phyloP scores from a whole-genome alignment of 1,140 invertebrate species.

The Rhynchophorus ferrugineus region DNA sequence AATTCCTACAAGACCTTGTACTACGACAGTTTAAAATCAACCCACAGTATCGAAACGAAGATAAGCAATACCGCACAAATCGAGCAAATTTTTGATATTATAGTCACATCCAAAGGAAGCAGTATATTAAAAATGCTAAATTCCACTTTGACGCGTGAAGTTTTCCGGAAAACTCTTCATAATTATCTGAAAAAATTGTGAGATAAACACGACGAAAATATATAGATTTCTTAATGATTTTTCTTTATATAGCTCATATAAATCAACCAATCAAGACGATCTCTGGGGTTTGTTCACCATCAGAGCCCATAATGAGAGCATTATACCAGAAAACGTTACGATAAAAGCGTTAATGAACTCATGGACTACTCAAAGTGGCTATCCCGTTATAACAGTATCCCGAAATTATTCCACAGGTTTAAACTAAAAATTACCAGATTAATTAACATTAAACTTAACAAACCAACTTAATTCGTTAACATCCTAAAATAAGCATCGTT shows the following conservation, averaged over 20 bases:
- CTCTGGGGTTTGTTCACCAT: constrained; percentile 29
- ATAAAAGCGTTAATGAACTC: constrained; percentile 49
- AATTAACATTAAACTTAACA: not conserved
- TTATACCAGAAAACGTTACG: constrained; percentile 28
- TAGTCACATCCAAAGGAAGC: constrained; percentile 32
- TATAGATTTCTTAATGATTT: not conserved
- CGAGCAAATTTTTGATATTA: constrained; percentile 31
- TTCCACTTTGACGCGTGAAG: constrained; percentile 48
- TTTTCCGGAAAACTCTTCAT: constrained; percentile 49
- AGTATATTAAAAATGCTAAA: constrained; percentile 56
- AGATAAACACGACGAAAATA: constrained; percentile 10
- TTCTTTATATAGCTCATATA: constrained; percentile 27
- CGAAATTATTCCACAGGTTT: constrained; percentile 45
- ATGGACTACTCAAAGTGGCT: constrained; percentile 58
- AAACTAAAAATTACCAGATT: constrained; percentile 17
- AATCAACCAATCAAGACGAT: constrained; percentile 29
- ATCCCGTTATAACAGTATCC: constrained; percentile 55
- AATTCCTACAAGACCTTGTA: constrained; percentile 30
- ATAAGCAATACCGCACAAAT: constrained; percentile 30
- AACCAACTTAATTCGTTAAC: too few species aligned
- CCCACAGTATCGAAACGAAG: constrained; percentile 29
- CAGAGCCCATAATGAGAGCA: constrained; percentile 23
- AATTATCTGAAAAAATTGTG: constrained; percentile 45
- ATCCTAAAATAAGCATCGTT: too few species aligned
- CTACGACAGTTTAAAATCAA: constrained; percentile 33